Base-by-base conservation (phyloP, 2,888 invertebrate species). In the Melinaea marsaeus region DNA sequence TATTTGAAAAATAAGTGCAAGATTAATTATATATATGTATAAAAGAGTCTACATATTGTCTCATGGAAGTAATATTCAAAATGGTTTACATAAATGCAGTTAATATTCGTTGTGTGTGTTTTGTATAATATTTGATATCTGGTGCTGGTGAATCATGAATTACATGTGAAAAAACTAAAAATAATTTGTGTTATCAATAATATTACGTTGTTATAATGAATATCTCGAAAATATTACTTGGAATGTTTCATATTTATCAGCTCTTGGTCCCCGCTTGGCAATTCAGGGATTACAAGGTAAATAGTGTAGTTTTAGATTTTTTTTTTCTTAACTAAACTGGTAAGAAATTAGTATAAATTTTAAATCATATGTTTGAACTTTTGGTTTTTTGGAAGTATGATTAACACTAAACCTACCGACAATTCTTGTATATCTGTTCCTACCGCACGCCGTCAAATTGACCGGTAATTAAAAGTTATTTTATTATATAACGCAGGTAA, bases 211-310 rank as follows among this genome's bases (percentile, higher is more conserved):
- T 32, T 11, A 61, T 35, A 13, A 64, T 67, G 63, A 61, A 62
- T 13, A 57, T 57, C 22, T 33, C 51, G 5, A 65, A 37, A 54
- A 51, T 63, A 48, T 1, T 68, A 32, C 32, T 65, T 34, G 60
- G 61, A 2, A 0, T 68, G 5, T 65, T 55, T 37, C 65, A 63
- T 13, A 51, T 63, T 6, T 46, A 63, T 1, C 63, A 60, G 13
- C 57, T 63, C 7, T 55, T 22, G 11, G 46, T 60, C 7, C 58
- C 35, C 7, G 42, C 65, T 51, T 65, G 65, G 67, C 67, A 68
- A 9, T 63, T 63, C 47, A 58, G 54, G 42, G 68, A 65, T 33
- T 13, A 57, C 13, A 42, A 68, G 68, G 68, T 68, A 58, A 51
- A 22, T 9, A 51, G 7, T 32, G 22, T 11, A 11, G 46, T 46